Evolutionary conservation across 1,140 invertebrate genomes (phyloP).

Genomic region (Drosophila baimaii): DNA sequence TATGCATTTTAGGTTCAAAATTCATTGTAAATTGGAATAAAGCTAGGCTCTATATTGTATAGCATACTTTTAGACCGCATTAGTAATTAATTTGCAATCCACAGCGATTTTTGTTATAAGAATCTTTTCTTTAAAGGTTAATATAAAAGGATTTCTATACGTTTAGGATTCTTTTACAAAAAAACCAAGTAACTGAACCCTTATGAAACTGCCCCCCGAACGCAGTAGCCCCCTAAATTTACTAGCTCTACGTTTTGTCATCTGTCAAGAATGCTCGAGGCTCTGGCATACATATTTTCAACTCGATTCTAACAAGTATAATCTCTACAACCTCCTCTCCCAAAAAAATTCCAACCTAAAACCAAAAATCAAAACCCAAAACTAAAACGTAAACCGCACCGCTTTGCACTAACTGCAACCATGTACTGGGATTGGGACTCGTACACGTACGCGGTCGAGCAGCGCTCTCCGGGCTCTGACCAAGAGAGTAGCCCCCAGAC

Average conservation of each 20-base stretch:
- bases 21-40: neutral
- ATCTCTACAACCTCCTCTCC: slow-evolving; percentile 32
- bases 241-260: slow-evolving; percentile 30
- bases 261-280: slow-evolving; percentile 16
- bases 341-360: slow-evolving; percentile 15
- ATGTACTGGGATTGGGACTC: too few species aligned
- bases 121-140: too few species aligned
- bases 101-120: neutral
- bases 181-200: slow-evolving; percentile 13
- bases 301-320: slow-evolving; percentile 43
- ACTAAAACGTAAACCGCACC: slow-evolving; percentile 52
- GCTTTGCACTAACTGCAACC: slow-evolving; percentile 33
- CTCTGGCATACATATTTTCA: neutral
- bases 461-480: slow-evolving; percentile 83
- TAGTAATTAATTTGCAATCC: neutral
- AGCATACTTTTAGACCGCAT: too few species aligned
- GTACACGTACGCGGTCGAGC: too few species aligned
- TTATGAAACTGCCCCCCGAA: neutral
- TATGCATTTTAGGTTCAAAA: neutral
- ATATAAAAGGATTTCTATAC: too few species aligned
- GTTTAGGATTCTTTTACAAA: too few species aligned
- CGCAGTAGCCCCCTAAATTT: neutral
- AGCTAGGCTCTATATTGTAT: too few species aligned
- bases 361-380: slow-evolving; percentile 23
- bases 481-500: slow-evolving; percentile 73